Base-by-base conservation (phyloP, 1,140 invertebrate genomes). In the Drosophila tropicalis region DNA sequence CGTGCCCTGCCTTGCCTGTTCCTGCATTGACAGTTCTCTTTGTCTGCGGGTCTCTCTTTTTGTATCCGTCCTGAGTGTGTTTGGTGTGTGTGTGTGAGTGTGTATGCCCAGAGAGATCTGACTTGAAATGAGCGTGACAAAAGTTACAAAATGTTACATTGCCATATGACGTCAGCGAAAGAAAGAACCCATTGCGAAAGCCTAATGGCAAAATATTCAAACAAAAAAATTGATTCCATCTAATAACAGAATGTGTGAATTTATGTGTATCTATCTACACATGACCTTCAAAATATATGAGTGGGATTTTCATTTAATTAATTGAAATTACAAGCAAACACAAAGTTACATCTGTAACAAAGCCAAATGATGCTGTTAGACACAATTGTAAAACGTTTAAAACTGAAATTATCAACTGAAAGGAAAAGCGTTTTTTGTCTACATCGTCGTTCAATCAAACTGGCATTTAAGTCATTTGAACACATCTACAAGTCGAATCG, bases 1-100 rank as follows among this genome's bases (percentile, higher is more conserved):
- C 82, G 82, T 86, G 82, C 75, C 79, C 75, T 70, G 65, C 84
- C 74, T 72, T 68, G 75, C 65, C 82, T 51, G 64, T 67, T 86
- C 67, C 75, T 79, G 62, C 72, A 75, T 75, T 75, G 71, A 74
- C 71, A 78, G 72, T 75, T 62, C 61, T 62, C 41, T 62, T 41
- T 64, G 62, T 64, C 41, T 64, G 62, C n/a, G 25, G 40, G 60
- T 34, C 58, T 67, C 60, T 62, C 60, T 62, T 25, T 67, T 58
- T 75, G 36, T 61, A 44, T 64, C 15, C 63, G 47, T 58, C 40
- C 39, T 17, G 29, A 41, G 25, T 58, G 39, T 47, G 25, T 55
- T 17, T 54, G 56, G 61, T 62, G 39, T 67, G 58, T 70, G 22
- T 51, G 54, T 60, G 17, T 67, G 36, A 66, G 47, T 55, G 51